phyloP scores from a whole-genome alignment of 2,888 invertebrate species.

The Nomada goodeniana region DNA sequence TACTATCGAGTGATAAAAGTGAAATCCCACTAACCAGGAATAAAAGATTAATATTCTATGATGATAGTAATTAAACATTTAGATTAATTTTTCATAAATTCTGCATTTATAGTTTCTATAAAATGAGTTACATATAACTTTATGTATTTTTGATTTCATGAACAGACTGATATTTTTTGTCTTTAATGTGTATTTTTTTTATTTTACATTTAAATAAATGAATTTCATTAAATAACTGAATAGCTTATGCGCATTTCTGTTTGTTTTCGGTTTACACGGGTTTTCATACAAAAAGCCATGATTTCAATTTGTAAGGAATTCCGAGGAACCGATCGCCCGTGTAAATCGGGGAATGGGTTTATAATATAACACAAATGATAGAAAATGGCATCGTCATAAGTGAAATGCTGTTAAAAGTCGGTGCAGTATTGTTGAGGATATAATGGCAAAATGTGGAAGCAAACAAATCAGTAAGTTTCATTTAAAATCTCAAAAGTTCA shows the following conservation, averaged over 20 bases:
- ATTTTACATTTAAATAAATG: not conserved
- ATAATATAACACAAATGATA: not conserved
- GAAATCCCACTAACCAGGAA: slow-evolving; percentile 5
- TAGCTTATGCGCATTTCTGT: not conserved
- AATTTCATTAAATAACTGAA: slow-evolving; percentile 3
- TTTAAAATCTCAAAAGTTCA: no score
- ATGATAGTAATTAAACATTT: slow-evolving; percentile 12
- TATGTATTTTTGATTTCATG: slow-evolving; percentile 9
- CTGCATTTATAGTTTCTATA: slow-evolving; percentile 4
- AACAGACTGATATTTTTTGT: slow-evolving; percentile 2
- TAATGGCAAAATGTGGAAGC: no score
- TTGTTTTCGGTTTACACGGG: not conserved
- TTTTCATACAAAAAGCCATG: not conserved
- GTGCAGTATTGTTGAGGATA: no score
- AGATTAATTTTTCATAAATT: not conserved
- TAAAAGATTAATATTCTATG: slow-evolving; percentile 6
- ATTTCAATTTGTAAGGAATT: no score
- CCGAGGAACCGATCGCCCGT: not conserved
- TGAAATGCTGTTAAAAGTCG: no score
- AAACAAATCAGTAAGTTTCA: no score
- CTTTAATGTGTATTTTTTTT: not conserved
- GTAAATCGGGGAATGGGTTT: not conserved
- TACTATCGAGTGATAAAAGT: slow-evolving; percentile 6
- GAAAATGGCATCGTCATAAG: not conserved
- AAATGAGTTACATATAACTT: slow-evolving; percentile 11